Evolutionary conservation across 2,888 invertebrate genomes (phyloP).

Genomic region (Cheilosia urbana): DNA sequence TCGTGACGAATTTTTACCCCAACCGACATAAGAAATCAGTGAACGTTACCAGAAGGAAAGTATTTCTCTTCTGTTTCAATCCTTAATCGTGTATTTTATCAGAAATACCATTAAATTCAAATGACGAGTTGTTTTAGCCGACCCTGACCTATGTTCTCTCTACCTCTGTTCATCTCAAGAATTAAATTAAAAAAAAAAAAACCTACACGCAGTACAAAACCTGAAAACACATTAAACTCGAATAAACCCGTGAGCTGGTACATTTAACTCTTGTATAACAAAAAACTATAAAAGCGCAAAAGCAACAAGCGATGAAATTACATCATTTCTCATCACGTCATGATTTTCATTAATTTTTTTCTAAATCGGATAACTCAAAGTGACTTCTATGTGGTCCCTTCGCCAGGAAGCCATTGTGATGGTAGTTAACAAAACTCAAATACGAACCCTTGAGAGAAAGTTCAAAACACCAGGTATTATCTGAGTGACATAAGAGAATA

Average conservation of each 20-base stretch:
- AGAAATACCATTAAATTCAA: neutral
- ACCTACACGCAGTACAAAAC: slow-evolving; percentile 16
- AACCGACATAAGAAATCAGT: no score
- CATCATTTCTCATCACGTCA: slow-evolving; percentile 50
- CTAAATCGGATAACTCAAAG: neutral
- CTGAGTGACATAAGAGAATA: slow-evolving; percentile 26
- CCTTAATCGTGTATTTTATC: neutral
- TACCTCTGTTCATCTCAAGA: neutral
- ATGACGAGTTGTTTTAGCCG: slow-evolving; percentile 28
- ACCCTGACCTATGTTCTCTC: slow-evolving; percentile 19
- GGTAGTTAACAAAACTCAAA: slow-evolving; percentile 1
- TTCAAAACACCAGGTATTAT: slow-evolving; percentile 5
- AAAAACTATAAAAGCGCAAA: slow-evolving; percentile 17
- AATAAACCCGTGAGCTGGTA: slow-evolving; percentile 25
- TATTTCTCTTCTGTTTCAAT: neutral
- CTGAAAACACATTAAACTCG: slow-evolving; percentile 54
- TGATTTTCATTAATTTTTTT: neutral
- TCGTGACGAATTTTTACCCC: no score
- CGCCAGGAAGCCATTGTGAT: slow-evolving; percentile 6
- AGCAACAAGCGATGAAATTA: slow-evolving; percentile 20
- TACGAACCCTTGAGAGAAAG: slow-evolving; percentile 7
- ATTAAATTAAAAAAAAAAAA: neutral
- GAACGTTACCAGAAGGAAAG: neutral
- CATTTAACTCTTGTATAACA: neutral
- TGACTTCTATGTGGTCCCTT: slow-evolving; percentile 3